Percentiles rank a stretch among this genome's conserved stretches.
These are phyloP conservation scores for Sipha flava DNA, from an alignment of 1,140 invertebrate genomes.

Conservation along the genomic window DNA sequence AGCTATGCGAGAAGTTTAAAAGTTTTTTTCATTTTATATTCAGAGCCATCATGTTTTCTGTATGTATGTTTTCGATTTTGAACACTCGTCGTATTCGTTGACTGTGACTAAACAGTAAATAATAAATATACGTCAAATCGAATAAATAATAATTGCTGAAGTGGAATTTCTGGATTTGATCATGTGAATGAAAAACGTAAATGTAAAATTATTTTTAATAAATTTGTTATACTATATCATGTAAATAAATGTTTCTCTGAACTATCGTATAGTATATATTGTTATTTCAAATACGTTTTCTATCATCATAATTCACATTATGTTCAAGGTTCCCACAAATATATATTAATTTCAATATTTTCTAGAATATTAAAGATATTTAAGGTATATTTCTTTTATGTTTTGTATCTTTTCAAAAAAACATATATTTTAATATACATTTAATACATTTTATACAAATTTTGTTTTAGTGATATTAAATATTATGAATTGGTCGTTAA, in stretches of 20 bases:
- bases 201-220: neutral
- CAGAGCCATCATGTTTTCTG: neutral
- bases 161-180: neutral
- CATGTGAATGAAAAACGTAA: neutral
- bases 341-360: too few species aligned
- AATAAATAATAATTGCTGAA: neutral
- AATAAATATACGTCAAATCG: neutral
- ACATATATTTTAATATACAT: too few species aligned
- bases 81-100: neutral
- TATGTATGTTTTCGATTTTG: neutral
- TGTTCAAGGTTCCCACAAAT: too few species aligned
- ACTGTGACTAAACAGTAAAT: neutral
- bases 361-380: too few species aligned
- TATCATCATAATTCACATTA: too few species aligned
- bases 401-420: too few species aligned
- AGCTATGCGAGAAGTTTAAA: too few species aligned
- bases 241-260: neutral
- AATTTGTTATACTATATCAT: neutral
- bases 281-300: neutral
- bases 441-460: too few species aligned
- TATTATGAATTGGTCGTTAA: too few species aligned
- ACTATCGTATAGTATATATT: too few species aligned
- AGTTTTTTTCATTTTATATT: neutral
- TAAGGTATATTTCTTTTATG: too few species aligned
- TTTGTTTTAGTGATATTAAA: too few species aligned